Percentiles rank a stretch among this genome's conserved stretches.
Evolutionary conservation across 2,797 vertebrate genomes (phyloP).

Genomic region (Enteromius afrohamiltoni): DNA sequence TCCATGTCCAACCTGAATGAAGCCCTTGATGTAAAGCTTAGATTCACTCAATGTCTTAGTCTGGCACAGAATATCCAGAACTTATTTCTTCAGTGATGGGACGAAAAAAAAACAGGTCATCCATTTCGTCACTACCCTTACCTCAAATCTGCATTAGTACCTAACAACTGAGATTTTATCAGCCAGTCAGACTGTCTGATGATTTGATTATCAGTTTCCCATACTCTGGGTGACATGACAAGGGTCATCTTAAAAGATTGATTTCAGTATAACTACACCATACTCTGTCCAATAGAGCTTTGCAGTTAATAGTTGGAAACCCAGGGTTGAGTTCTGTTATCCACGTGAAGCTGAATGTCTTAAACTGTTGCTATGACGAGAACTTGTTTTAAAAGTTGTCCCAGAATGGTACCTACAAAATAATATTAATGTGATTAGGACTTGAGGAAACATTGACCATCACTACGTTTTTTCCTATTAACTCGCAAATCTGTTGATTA

Average conservation of each 20-base stretch:
- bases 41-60: background rate
- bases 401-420: background rate
- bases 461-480: background rate
- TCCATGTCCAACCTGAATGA: background rate
- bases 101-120: background rate
- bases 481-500: conserved; percentile 11
- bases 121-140: background rate
- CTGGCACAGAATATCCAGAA: background rate
- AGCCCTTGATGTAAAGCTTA: background rate
- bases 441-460: background rate
- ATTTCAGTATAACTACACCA: background rate
- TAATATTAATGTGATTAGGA: background rate
- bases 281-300: conserved; percentile 49
- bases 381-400: conserved; percentile 3
- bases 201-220: conserved; percentile 62
- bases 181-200: conserved; percentile 45
- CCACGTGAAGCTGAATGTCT: background rate
- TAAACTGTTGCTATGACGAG: background rate
- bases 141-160: background rate
- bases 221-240: conserved; percentile 1
- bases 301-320: conserved; percentile 27
- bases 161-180: conserved; percentile 46
- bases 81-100: background rate
- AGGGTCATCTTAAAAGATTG: conserved; percentile 10
- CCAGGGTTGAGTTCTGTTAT: background rate